These are phyloP conservation scores for Brachyalestes nurse DNA, from an alignment of 2,797 vertebrate genomes.

Conservation along the genomic window DNA sequence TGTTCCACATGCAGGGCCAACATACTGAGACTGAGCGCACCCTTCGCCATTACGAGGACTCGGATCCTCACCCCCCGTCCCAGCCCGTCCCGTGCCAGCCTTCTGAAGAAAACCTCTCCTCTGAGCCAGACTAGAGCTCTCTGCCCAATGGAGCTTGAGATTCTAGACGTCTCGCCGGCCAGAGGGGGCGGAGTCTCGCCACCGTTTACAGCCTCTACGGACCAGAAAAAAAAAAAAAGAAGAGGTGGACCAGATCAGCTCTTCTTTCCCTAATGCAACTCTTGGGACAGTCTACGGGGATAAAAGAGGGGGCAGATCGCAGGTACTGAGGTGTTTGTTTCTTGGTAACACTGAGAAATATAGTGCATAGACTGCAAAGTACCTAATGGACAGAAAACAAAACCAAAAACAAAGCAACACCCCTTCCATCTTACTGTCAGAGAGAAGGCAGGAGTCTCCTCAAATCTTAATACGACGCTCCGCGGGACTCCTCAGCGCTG, in stretches of 20 bases:
- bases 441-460: constrained; percentile 49
- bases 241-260: constrained; percentile 68
- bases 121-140: neutral
- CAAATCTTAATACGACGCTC: constrained; percentile 55
- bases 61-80: neutral
- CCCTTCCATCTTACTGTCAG: constrained; percentile 49
- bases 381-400: constrained; percentile 56
- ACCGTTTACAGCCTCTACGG: neutral
- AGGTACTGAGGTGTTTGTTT: constrained; percentile 57
- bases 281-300: constrained; percentile 4
- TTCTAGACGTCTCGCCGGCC: neutral
- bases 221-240: neutral
- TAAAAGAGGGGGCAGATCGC: constrained; percentile 23
- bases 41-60: neutral
- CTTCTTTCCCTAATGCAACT: constrained; percentile 34
- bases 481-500: constrained; percentile 39
- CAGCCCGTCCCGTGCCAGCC: neutral
- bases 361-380: constrained; percentile 63
- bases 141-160: neutral
- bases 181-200: neutral
- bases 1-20: constrained; percentile 39
- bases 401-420: constrained; percentile 21
- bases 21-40: constrained; percentile 23
- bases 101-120: neutral
- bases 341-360: constrained; percentile 58